Conservation (phyloP, 2,888 invertebrate genomes). For the Drosophila aldrichi region DNA sequence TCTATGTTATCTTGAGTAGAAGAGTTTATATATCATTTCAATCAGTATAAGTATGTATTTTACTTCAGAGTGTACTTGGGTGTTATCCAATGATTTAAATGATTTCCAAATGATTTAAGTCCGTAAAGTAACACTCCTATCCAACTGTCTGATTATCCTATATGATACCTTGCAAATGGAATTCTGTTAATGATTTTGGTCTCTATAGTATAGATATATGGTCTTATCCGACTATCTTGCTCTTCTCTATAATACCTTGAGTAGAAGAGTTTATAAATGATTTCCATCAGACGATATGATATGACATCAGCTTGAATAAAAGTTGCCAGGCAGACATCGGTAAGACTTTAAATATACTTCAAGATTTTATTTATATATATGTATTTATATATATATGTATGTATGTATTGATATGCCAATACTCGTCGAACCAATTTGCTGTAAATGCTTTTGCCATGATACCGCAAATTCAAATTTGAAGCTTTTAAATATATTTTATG, state of each 20-base stretch:
- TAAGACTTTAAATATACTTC: not conserved
- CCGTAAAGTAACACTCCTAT: too few species aligned
- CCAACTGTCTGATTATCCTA: too few species aligned
- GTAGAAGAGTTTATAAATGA: not conserved
- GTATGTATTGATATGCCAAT: not conserved
- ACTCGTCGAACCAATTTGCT: not conserved
- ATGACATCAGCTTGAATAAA: not conserved
- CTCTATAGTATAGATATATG: too few species aligned
- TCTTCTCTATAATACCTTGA: not conserved
- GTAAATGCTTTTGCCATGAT: slow-evolving; percentile 25
- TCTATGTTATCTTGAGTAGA: too few species aligned
- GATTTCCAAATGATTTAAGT: too few species aligned
- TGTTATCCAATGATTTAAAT: too few species aligned
- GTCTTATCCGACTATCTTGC: too few species aligned
- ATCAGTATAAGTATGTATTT: too few species aligned
- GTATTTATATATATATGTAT: not conserved
- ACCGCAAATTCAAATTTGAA: slow-evolving; percentile 45
- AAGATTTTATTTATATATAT: not conserved
- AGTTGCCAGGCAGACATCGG: not conserved
- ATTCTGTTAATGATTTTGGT: too few species aligned
- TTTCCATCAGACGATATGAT: not conserved
- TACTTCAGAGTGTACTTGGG: too few species aligned
- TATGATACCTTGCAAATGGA: too few species aligned
- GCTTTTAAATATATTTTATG: slow-evolving; percentile 43
- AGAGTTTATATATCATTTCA: too few species aligned